A percentile compares a stretch with the other conserved stretches of the same genome.
phyloP scores from a whole-genome alignment of 2,113 vertebrate species.

The Clarias gariepinus region DNA sequence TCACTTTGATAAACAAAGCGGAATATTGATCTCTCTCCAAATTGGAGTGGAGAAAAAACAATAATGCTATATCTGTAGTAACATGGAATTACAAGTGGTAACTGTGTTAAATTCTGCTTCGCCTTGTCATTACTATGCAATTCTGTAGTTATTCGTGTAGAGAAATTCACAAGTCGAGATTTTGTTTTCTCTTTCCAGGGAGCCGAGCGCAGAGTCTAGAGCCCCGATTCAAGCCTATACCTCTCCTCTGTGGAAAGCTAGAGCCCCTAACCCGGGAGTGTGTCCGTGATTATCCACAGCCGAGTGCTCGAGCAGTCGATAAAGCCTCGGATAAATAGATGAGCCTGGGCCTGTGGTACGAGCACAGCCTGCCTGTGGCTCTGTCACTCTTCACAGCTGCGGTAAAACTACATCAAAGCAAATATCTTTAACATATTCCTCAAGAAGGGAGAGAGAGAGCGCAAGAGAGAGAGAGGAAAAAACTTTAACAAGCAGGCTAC shows the following conservation, averaged over 20 bases:
- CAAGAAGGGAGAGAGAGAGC: slow-evolving; percentile 25
- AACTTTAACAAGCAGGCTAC: slow-evolving; percentile 73
- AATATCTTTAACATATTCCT: slow-evolving; percentile 52
- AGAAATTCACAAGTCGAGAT: slow-evolving; percentile 47
- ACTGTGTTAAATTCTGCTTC: slow-evolving; percentile 70
- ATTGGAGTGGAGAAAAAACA: slow-evolving; percentile 73
- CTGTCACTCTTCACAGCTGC: slow-evolving; percentile 49
- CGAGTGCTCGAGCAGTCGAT: slow-evolving; percentile 51
- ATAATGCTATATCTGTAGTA: slow-evolving; percentile 79
- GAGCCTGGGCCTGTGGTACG: slow-evolving; percentile 26
- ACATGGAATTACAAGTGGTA: slow-evolving; percentile 78
- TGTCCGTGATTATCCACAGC: slow-evolving; percentile 54
- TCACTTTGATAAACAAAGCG: slow-evolving; percentile 81
- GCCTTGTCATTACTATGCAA: slow-evolving; percentile 70
- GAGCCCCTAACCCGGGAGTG: slow-evolving; percentile 47
- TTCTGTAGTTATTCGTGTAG: slow-evolving; percentile 64
- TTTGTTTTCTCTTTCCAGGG: slow-evolving; percentile 44
- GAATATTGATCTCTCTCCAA: slow-evolving; percentile 80
- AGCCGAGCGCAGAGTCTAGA: slow-evolving; percentile 21
- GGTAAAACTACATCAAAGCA: slow-evolving; percentile 52
- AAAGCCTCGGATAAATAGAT: slow-evolving; percentile 57
- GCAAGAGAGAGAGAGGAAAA: slow-evolving; percentile 42
- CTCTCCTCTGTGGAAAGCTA: slow-evolving; percentile 32
- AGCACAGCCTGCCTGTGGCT: slow-evolving; percentile 30
- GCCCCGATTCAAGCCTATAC: slow-evolving; percentile 6